phyloP scores from a whole-genome alignment of 2,797 vertebrate species.

The Hoplostethus mediterraneus region DNA sequence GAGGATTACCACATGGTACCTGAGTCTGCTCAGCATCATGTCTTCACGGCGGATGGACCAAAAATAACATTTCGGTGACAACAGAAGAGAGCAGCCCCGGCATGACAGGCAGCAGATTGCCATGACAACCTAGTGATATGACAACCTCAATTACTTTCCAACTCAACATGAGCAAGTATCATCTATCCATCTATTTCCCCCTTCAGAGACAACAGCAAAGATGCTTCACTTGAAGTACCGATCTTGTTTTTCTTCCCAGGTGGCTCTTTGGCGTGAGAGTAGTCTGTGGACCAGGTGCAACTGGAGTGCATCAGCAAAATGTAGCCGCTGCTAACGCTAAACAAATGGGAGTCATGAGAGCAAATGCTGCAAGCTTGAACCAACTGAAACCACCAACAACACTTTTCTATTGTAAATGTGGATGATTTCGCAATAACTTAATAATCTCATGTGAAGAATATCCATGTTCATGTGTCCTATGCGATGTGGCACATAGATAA shows the following conservation, averaged over 20 bases:
- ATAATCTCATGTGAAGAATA: not conserved
- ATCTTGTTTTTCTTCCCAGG: too few species aligned
- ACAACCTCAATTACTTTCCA: constrained; percentile 25
- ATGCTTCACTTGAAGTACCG: too few species aligned
- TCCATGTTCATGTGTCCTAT: too few species aligned
- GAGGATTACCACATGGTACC: constrained; percentile 15
- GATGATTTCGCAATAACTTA: not conserved
- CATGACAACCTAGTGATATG: constrained; percentile 27
- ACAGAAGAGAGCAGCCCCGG: not conserved
- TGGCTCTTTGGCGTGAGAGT: too few species aligned
- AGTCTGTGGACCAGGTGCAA: too few species aligned
- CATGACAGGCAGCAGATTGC: constrained; percentile 6
- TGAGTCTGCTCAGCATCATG: constrained; percentile 22
- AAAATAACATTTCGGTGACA: constrained; percentile 23
- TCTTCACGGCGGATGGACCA: not conserved
- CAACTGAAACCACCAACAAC: too few species aligned
- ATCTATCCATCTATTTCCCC: not conserved
- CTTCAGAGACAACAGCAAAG: not conserved
- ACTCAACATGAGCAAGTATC: constrained; percentile 3
- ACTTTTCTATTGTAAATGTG: not conserved
- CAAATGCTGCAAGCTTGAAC: too few species aligned
- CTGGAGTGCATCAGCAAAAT: too few species aligned
- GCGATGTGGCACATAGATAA: not conserved
- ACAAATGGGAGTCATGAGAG: too few species aligned
- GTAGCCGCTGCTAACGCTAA: too few species aligned